Percentiles rank a stretch among this genome's conserved stretches.
Conservation (phyloP, 30 jellyfish, hydroid and myxozoan genomes). For the Aurelia aurita region DNA sequence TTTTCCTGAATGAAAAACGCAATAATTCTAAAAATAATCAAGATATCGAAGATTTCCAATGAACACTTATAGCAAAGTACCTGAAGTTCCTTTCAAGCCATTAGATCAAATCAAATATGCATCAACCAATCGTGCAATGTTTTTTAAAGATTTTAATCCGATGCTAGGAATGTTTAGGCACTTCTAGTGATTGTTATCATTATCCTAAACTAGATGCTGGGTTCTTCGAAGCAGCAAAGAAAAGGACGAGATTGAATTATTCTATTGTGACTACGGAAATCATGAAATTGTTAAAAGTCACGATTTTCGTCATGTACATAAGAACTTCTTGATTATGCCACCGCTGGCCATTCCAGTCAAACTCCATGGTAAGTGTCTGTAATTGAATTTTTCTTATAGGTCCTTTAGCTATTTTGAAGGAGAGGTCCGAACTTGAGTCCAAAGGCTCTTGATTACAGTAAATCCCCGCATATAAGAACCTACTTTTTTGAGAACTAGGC, state of each 20-base stretch:
- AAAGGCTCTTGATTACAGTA: no score
- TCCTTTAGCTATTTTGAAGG: no score
- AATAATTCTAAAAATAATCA: no score
- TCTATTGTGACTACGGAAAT: slow-evolving; percentile 91
- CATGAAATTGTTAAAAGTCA: slow-evolving; percentile 38
- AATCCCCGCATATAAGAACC: no score
- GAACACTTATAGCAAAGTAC: no score
- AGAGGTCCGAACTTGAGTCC: no score
- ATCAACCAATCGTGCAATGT: no score
- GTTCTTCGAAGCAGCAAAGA: slow-evolving; percentile 50
- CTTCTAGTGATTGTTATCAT: neutral
- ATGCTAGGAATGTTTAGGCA: neutral
- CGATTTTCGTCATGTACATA: slow-evolving; percentile 46
- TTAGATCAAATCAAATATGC: no score
- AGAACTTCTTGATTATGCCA: slow-evolving; percentile 69
- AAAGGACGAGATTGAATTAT: slow-evolving; percentile 58
- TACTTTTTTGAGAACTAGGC: no score
- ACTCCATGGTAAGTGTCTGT: slow-evolving; percentile 71
- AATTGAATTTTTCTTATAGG: neutral
- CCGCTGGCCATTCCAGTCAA: slow-evolving; percentile 93
- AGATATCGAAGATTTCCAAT: no score
- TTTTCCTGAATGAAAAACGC: no score
- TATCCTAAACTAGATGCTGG: slow-evolving; percentile 70
- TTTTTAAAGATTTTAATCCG: neutral
- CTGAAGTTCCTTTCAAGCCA: no score